These are phyloP conservation scores for Sitophilus oryzae DNA, from an alignment of 1,140 invertebrate genomes.

Conservation along the genomic window DNA sequence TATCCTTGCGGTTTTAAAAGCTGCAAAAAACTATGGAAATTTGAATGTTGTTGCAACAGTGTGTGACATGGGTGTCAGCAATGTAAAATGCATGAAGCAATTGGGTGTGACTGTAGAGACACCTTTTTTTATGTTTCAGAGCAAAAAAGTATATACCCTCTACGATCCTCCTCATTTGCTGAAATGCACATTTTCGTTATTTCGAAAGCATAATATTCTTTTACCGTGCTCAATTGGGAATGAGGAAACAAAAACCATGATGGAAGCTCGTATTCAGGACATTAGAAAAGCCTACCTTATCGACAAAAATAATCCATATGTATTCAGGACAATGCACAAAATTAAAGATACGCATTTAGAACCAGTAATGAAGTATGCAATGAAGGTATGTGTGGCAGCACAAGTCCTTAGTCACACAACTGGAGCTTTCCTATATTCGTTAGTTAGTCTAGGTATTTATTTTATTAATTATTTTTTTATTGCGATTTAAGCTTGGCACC, in stretches of 20 bases:
- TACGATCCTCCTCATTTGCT: too few species aligned
- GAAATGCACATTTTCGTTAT: slow-evolving; percentile 22
- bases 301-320: slow-evolving; percentile 14
- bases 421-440: slow-evolving; percentile 16
- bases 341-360: too few species aligned
- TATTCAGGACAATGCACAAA: slow-evolving; percentile 19
- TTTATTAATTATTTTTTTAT: too few species aligned
- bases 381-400: too few species aligned
- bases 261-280: slow-evolving; percentile 23
- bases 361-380: slow-evolving; percentile 11
- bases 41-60: slow-evolving; percentile 18
- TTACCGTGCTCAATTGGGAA: slow-evolving; percentile 6
- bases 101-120: slow-evolving; percentile 7
- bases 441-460: slow-evolving; percentile 13
- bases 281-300: slow-evolving; percentile 20
- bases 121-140: slow-evolving; percentile 15
- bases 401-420: slow-evolving; percentile 18
- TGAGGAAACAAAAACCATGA: too few species aligned
- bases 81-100: slow-evolving; percentile 23
- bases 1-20: too few species aligned
- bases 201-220: slow-evolving; percentile 15
- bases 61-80: slow-evolving; percentile 20
- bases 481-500: too few species aligned
- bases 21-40: too few species aligned
- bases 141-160: slow-evolving; percentile 16